phyloP scores from a whole-genome alignment of 2,888 invertebrate species.

The Stenotaenia linearis region DNA sequence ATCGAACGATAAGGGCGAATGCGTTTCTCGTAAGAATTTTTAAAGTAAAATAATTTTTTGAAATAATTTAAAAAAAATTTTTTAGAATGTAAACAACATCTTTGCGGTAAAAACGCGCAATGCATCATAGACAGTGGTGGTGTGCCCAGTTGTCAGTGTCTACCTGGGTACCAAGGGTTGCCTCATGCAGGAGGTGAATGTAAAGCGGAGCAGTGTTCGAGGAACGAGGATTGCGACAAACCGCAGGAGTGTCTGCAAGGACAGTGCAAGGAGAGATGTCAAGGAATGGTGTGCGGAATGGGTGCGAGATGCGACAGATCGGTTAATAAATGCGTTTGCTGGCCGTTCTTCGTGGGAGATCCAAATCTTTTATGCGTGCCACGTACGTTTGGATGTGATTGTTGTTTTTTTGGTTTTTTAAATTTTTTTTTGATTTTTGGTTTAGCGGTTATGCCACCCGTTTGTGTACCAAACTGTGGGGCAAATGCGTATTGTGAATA shows the following conservation, averaged over 20 bases:
- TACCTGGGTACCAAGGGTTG: slow-evolving; percentile 78
- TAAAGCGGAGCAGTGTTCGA: slow-evolving; percentile 34
- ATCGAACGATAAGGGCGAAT: slow-evolving; percentile 72
- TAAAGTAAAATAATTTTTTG: too few relatives aligned
- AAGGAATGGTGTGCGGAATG: slow-evolving; percentile 77
- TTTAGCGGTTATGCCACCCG: slow-evolving; percentile 70
- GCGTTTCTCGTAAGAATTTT: slow-evolving; percentile 74
- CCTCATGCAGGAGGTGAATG: slow-evolving; percentile 87
- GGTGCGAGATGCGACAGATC: slow-evolving; percentile 77
- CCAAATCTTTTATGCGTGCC: slow-evolving; percentile 86
- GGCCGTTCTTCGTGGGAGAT: slow-evolving; percentile 80
- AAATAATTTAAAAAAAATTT: not conserved
- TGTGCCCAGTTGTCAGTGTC: slow-evolving; percentile 75
- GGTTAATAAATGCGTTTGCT: slow-evolving; percentile 77
- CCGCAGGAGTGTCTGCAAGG: slow-evolving; percentile 65
- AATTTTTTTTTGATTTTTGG: slow-evolving; percentile 42
- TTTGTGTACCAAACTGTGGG: slow-evolving; percentile 73
- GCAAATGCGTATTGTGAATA: slow-evolving; percentile 82
- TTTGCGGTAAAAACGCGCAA: slow-evolving; percentile 45
- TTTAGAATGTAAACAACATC: slow-evolving; percentile 43
- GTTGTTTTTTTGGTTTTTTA: not conserved
- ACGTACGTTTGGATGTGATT: slow-evolving; percentile 56
- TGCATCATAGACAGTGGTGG: slow-evolving; percentile 75
- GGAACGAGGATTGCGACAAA: slow-evolving; percentile 39
- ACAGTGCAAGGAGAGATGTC: slow-evolving; percentile 81